Percentiles rank a stretch among this genome's conserved stretches.
Evolutionary conservation across 2,888 invertebrate genomes (phyloP).

Genomic region (Blastobasis lacticolella): DNA sequence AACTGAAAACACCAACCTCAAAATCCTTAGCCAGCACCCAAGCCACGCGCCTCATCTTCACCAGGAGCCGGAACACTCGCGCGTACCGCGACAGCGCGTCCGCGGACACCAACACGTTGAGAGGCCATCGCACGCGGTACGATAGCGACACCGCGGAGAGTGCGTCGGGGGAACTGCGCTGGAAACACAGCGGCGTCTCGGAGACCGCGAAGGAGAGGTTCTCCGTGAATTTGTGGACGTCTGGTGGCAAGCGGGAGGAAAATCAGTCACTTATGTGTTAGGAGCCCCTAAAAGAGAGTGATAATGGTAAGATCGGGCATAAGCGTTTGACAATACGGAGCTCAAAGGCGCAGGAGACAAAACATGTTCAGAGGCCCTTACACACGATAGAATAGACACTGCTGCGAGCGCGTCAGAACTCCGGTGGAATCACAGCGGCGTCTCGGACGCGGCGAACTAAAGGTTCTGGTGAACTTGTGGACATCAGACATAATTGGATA

Average conservation of each 20-base stretch:
- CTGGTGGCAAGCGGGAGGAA: conserved; percentile 28
- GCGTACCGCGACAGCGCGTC: conserved; percentile 81
- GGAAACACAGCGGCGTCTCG: conserved; percentile 76
- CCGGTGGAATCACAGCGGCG: conserved; percentile 77
- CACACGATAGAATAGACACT: conserved; percentile 79
- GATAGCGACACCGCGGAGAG: conserved; percentile 80
- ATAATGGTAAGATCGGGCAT: no score
- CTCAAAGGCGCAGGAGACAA: conserved; percentile 77
- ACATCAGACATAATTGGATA: conserved; percentile 43
- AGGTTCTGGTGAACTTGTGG: conserved; percentile 76
- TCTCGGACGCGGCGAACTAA: conserved; percentile 76
- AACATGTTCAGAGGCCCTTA: conserved; percentile 23
- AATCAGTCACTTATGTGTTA: neutral
- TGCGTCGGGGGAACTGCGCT: conserved; percentile 78
- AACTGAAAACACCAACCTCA: conserved; percentile 42
- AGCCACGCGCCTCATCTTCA: conserved; percentile 83
- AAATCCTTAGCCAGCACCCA: conserved; percentile 84
- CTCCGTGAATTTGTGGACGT: conserved; percentile 74
- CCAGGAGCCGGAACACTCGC: conserved; percentile 82
- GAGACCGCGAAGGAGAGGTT: conserved; percentile 78
- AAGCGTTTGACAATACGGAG: conserved; percentile 79
- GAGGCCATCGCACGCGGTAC: conserved; percentile 83
- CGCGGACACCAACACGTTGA: conserved; percentile 83
- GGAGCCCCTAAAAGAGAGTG: no score
- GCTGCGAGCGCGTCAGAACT: conserved; percentile 78